Conservation (phyloP, 2,797 vertebrate species). For the Gadopsis marmoratus region DNA sequence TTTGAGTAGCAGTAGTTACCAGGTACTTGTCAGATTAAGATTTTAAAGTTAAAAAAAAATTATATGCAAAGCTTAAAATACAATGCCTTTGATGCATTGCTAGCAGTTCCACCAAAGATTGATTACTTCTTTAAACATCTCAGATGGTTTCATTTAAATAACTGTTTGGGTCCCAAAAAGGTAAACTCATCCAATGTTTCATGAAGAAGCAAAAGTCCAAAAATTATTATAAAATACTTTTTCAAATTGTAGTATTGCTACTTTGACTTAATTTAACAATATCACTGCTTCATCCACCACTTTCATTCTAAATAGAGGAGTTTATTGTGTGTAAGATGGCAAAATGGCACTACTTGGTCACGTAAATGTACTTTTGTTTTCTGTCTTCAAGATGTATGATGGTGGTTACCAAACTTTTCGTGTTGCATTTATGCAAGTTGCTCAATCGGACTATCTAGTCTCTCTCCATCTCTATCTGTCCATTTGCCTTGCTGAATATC, state of each 20-base stretch:
- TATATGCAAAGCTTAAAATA: not conserved
- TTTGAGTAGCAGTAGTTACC: not conserved
- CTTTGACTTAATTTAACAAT: not conserved
- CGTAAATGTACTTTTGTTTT: not conserved
- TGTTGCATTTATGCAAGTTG: too few species aligned
- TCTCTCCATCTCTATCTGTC: not conserved
- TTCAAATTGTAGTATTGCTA: too few species aligned
- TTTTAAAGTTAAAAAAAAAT: not conserved
- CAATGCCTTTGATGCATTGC: not conserved
- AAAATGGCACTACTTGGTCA: not conserved
- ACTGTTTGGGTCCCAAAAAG: not conserved
- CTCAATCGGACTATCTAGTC: not conserved
- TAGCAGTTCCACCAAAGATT: not conserved
- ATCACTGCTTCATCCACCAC: not conserved
- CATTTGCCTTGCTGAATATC: constrained; percentile 14
- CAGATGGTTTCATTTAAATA: not conserved
- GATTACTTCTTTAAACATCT: not conserved
- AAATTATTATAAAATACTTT: not conserved
- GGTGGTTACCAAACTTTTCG: too few species aligned
- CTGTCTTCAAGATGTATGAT: not conserved
- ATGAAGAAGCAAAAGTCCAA: not conserved
- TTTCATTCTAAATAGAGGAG: not conserved
- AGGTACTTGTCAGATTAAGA: not conserved
- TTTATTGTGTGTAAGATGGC: not conserved
- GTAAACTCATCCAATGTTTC: not conserved